Evolutionary conservation across 2,888 invertebrate species (phyloP).

Genomic region (Cryptosula pallasiana): DNA sequence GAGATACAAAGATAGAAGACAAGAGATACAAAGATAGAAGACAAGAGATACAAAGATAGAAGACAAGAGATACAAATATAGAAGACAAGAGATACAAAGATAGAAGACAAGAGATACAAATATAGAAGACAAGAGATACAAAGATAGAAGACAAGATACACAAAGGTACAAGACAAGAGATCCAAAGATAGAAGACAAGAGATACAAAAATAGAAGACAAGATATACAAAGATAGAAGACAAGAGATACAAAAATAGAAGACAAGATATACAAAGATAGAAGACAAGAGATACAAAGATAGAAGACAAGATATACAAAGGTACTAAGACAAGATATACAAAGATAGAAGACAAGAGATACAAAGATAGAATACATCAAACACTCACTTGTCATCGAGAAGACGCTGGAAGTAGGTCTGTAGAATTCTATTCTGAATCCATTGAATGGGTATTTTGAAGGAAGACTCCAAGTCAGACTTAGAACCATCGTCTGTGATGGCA

Average conservation of each 20-base stretch:
- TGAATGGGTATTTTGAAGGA: constrained; percentile 77
- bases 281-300: not conserved
- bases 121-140: no score
- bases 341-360: not conserved
- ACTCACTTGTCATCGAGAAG: constrained; percentile 77
- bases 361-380: not conserved
- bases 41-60: no score
- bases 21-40: no score
- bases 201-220: no score
- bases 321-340: not conserved
- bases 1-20: no score
- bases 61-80: no score
- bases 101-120: no score
- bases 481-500: constrained; percentile 6
- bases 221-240: no score
- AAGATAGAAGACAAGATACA: no score
- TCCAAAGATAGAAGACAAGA: no score
- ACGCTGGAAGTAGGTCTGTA: constrained; percentile 79
- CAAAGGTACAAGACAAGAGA: no score
- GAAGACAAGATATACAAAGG: not conserved
- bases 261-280: not conserved
- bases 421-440: constrained; percentile 86
- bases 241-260: not conserved
- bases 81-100: no score
- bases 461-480: constrained; percentile 53